Evolutionary conservation across 2,888 invertebrate species (phyloP).

Genomic region (Scaptomyza parva): DNA sequence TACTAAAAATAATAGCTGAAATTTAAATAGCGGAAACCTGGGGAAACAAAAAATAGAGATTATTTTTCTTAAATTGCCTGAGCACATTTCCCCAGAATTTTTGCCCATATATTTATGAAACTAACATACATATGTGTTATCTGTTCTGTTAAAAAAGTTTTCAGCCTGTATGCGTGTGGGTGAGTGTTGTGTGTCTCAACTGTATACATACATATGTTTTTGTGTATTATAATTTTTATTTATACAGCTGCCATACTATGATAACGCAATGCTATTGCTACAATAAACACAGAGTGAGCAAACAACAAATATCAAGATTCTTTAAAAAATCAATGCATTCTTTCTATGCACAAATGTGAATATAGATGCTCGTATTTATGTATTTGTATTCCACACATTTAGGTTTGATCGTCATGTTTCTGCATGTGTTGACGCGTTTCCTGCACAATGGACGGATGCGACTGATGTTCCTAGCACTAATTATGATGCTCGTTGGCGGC

Average conservation of each 20-base stretch:
- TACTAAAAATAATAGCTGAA: no score
- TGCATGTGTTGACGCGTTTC: constrained; percentile 51
- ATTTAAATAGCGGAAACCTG: no score
- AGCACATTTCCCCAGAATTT: no score
- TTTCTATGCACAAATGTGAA: not conserved
- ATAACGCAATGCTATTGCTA: constrained; percentile 22
- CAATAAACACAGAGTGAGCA: constrained; percentile 29
- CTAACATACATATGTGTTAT: no score
- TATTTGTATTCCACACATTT: not conserved
- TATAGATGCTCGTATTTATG: not conserved
- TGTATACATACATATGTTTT: not conserved
- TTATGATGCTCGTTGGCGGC: constrained; percentile 52
- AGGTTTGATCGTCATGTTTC: constrained; percentile 45
- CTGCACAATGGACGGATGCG: constrained; percentile 68
- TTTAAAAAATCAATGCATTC: not conserved
- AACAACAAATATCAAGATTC: not conserved
- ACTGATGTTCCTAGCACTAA: constrained; percentile 65
- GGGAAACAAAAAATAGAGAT: no score
- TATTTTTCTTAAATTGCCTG: no score
- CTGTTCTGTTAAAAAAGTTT: no score
- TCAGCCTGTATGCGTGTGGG: not conserved
- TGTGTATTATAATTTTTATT: constrained; percentile 8
- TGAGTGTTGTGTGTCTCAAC: not conserved
- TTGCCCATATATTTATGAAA: no score
- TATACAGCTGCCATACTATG: constrained; percentile 4